phyloP scores from a whole-genome alignment of 2,797 vertebrate species.

The Sylvia borin region DNA sequence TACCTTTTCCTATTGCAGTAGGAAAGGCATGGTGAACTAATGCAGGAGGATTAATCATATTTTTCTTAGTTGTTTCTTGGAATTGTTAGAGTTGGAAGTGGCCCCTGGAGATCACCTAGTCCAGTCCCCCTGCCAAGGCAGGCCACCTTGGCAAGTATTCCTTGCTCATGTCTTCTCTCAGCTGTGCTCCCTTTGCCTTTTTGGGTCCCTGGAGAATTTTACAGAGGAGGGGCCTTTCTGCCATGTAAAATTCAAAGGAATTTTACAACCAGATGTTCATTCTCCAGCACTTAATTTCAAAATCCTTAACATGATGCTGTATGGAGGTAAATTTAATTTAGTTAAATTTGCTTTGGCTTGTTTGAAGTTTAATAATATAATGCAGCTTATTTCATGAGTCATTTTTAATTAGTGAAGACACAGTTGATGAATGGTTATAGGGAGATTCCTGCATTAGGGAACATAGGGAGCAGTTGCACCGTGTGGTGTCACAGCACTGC shows the following conservation, averaged over 20 bases:
- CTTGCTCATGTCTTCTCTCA: not conserved
- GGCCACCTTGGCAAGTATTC: not conserved
- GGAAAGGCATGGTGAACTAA: not conserved
- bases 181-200: not conserved
- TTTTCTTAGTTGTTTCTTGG: not conserved
- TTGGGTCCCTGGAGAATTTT: not conserved
- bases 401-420: conserved; percentile 57
- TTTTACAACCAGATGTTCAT: not conserved
- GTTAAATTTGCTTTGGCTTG: not conserved
- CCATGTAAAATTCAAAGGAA: not conserved
- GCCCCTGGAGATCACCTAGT: not conserved
- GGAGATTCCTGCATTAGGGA: not conserved
- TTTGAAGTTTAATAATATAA: conserved; percentile 11
- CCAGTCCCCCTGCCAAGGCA: not conserved
- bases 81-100: not conserved
- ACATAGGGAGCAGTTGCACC: not conserved
- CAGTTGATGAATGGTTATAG: conserved; percentile 8
- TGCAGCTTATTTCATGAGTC: conserved; percentile 27
- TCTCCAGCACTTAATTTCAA: not conserved
- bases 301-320: not conserved
- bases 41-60: not conserved
- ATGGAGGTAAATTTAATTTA: not conserved
- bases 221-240: not conserved
- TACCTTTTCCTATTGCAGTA: not conserved
- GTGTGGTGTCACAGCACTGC: conserved; percentile 7